A percentile compares a stretch with the other conserved stretches of the same genome.
Conservation (phyloP, 2,113 vertebrate species). For the Microcebus tavaratra region DNA sequence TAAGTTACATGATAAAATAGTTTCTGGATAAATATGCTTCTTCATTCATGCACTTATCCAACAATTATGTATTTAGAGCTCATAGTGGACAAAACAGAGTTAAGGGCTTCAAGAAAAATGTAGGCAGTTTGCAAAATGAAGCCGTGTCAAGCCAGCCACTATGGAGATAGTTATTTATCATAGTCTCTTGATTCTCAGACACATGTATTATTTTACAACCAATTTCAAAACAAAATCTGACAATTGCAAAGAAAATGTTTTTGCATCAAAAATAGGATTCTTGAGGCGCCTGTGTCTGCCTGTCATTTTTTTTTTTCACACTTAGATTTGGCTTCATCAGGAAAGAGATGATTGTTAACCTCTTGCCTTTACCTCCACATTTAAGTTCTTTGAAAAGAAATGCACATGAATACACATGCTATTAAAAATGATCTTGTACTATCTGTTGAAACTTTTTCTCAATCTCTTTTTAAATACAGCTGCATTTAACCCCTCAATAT, state of each 20-base stretch:
- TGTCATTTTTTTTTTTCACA: background rate
- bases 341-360: background rate
- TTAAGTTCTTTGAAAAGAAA: constrained; percentile 38
- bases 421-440: background rate
- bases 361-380: background rate
- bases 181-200: background rate
- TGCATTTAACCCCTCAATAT: background rate
- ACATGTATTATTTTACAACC: background rate
- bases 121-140: background rate
- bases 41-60: background rate
- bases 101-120: background rate
- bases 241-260: background rate
- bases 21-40: background rate
- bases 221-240: constrained; percentile 28
- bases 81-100: background rate
- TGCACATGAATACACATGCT: background rate
- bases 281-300: background rate
- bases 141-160: background rate
- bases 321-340: background rate
- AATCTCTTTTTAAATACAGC: background rate
- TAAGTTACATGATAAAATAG: background rate
- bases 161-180: background rate
- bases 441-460: background rate
- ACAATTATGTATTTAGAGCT: background rate
- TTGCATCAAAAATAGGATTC: background rate